Evolutionary conservation across 1,140 invertebrate species (phyloP), one percentile per base, ranked within the genome.

Genomic region (Anoplophora glabripennis): DNA sequence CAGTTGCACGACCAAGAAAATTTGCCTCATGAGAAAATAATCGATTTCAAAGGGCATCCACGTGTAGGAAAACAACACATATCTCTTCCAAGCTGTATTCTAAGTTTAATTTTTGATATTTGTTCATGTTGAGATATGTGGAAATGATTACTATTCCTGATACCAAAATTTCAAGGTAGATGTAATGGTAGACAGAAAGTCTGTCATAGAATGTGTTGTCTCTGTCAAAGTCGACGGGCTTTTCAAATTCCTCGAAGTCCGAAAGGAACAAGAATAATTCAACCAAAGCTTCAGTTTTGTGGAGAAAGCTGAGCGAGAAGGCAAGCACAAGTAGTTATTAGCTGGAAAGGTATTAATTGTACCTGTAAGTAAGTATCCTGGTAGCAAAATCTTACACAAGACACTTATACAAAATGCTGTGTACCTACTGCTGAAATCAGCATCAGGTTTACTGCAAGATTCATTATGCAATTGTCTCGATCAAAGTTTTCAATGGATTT

Each of bases 11-110:
- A 59, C 1, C 12, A 38, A 46, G n/a, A 51, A 46, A 36, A 60
- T 48, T 33, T 60, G 52, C 14, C 41, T 47, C 9, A 48, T 9
- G 10, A 53, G 58, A 41, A 55, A 48, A 55, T n/a, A 54, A 21
- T 55, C 45, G n/a, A 60, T 55, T 36, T 60, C 18, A 36, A 55
- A 60, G 10, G 58, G 58, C 17, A 53, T 45, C 58, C 58, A 60
- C 5, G 49, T 53, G 10, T 53, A 49, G 4, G 46, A 21, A 11
- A 49, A 18, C 4, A 60, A 21, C 58, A 34, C 58, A 60, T 5
- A 60, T 37, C 42, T 60, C 58, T 1, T 44, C 21, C 1, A 48
- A 28, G 4, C 33, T 33, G 33, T 28, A 41, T 17, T 28, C 12
- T 53, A 21, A 10, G 45, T 60, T 60, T 37, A 37, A 4, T 18